Base-by-base conservation (phyloP, 1,140 invertebrate genomes). In the Anastrepha ludens region DNA sequence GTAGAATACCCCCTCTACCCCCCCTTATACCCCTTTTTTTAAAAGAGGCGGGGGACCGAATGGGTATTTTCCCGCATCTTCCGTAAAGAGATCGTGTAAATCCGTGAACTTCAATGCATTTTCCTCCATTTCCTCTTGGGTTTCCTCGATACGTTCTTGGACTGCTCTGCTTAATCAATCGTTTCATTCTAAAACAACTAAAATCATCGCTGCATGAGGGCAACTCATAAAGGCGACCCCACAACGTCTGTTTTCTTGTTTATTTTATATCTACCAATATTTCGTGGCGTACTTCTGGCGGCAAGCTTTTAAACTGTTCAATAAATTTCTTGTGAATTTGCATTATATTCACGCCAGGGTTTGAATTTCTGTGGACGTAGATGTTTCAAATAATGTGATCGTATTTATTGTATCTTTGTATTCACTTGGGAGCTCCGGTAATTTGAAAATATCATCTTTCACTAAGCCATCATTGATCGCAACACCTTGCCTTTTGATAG, bases 191-290 rank as follows among this genome's bases (percentile, higher is more conserved):
- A 93, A 96, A 98, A 55, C 90, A 89, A 88, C 90, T 90, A 90
- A 96, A 96, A 89, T 95, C 94, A 89, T 95, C 94, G 93, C 94
- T 95, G 92, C 97, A 95, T 90, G 96, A 95, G 29, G 98, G 97
- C 93, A 98, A 94, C 91, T 98, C 96, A 91, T 97, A 95, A 9
- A 98, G 93, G 89, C 95, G 95, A 47, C 95, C 96, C 97, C 97
- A 98, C 15, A 97, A 98, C 91, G 96, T 97, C 93, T 96, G 97
- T 93, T 98, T 99, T 89, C 97, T 95, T 7, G 96, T 97, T 93
- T 98, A 97, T 93, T 98, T 98, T 74, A 99, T 94, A 91, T 99
- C 98, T 70, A 95, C 96, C 0, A 99, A 94, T 90, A 99, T 97
- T 93, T 99, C 98, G 94, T 99, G 98, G 88, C 98, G 96, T 11